Evolutionary conservation across 2,888 invertebrate species (phyloP).

Genomic region (Gortyna flavago): DNA sequence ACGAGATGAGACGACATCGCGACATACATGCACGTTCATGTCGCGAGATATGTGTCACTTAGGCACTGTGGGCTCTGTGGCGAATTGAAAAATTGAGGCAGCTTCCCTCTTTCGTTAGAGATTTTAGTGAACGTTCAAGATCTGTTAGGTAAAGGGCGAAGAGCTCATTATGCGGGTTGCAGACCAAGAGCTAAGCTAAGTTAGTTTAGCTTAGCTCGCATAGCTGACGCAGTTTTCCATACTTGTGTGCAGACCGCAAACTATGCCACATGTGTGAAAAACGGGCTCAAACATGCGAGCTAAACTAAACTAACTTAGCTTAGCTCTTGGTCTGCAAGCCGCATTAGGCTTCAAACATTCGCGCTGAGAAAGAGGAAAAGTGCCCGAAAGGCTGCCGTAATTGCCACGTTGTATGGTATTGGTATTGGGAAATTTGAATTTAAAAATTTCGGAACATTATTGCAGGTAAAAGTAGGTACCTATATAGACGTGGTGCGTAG

Average conservation of each 20-base stretch:
- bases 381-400: not conserved
- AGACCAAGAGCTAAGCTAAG: too few species aligned
- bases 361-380: too few species aligned
- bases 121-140: not conserved
- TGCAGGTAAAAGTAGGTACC: not conserved
- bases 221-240: too few species aligned
- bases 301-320: too few species aligned
- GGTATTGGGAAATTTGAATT: not conserved
- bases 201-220: too few species aligned
- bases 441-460: not conserved
- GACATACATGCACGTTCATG: constrained; percentile 11
- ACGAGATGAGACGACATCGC: constrained; percentile 44
- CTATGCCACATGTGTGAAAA: too few species aligned
- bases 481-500: not conserved
- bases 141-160: not conserved
- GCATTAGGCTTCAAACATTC: not conserved
- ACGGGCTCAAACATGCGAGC: too few species aligned
- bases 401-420: not conserved
- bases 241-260: too few species aligned
- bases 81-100: constrained; percentile 2
- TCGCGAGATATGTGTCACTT: constrained; percentile 25
- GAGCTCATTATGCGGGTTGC: too few species aligned
- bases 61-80: not conserved
- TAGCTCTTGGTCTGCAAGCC: too few species aligned
- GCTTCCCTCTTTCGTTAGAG: not conserved